phyloP scores from a whole-genome alignment of 2,888 invertebrate species.

The Craniophora ligustri region DNA sequence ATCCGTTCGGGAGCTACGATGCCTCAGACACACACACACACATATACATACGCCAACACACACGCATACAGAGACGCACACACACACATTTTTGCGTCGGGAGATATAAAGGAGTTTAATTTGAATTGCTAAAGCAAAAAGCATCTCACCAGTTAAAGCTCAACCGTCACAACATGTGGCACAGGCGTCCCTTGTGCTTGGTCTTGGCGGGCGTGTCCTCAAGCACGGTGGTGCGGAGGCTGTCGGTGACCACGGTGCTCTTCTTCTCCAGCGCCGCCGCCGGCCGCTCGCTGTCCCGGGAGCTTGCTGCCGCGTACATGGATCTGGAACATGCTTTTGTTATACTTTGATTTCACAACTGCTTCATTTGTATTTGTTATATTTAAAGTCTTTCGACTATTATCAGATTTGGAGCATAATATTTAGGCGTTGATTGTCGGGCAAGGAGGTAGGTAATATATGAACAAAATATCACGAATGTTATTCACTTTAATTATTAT shows the following conservation, averaged over 20 bases:
- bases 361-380: conserved; percentile 62
- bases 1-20: too few relatives aligned
- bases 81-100: too few relatives aligned
- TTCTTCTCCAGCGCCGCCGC: conserved; percentile 59
- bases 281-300: conserved; percentile 65
- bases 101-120: too few relatives aligned
- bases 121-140: too few relatives aligned
- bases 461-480: too few relatives aligned
- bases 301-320: conserved; percentile 82
- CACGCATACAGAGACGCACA: too few relatives aligned
- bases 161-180: conserved; percentile 88
- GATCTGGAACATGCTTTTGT: conserved; percentile 84
- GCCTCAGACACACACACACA: too few relatives aligned
- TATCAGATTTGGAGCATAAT: too few relatives aligned
- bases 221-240: conserved; percentile 53
- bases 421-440: too few relatives aligned
- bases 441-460: too few relatives aligned
- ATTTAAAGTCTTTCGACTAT: not conserved
- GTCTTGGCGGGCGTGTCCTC: conserved; percentile 61
- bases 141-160: conserved; percentile 84
- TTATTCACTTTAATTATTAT: too few relatives aligned
- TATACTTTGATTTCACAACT: conserved; percentile 65
- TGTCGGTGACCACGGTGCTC: conserved; percentile 58
- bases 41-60: too few relatives aligned
- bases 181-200: conserved; percentile 80